Evolutionary conservation across 2,888 invertebrate species (phyloP).

Genomic region (Incurvaria masculella): DNA sequence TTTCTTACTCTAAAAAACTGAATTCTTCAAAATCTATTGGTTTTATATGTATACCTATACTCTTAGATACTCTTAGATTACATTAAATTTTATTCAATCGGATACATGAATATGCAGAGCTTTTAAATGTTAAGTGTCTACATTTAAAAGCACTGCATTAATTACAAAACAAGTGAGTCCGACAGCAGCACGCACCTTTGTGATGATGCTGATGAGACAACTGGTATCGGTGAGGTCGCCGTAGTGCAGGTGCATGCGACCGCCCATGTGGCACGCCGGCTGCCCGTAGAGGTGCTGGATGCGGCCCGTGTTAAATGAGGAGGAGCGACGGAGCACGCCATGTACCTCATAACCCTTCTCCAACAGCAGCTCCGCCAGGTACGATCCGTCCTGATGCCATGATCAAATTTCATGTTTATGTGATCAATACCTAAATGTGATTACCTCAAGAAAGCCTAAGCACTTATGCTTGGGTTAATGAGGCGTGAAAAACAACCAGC

Average conservation of each 20-base stretch:
- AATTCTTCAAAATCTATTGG: too few species aligned
- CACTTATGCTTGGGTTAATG: too few species aligned
- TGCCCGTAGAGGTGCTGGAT: slow-evolving; percentile 96
- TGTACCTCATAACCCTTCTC: slow-evolving; percentile 94
- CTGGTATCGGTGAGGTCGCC: slow-evolving; percentile 99
- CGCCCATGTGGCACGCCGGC: slow-evolving; percentile 83
- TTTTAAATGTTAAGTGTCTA: not conserved
- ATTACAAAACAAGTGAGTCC: not conserved
- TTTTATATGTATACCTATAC: too few species aligned
- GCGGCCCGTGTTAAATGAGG: slow-evolving; percentile 94
- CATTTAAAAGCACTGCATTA: not conserved
- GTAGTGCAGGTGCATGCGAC: slow-evolving; percentile 91
- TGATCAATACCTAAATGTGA: too few species aligned
- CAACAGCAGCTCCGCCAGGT: slow-evolving; percentile 90
- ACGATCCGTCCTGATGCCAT: slow-evolving; percentile 88
- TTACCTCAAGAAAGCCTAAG: too few species aligned
- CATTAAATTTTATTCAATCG: too few species aligned
- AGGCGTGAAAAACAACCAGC: too few species aligned
- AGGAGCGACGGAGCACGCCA: slow-evolving; percentile 91
- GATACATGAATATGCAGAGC: too few species aligned
- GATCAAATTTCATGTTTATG: too few species aligned
- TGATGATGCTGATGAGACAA: slow-evolving; percentile 58
- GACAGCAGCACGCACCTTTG: slow-evolving; percentile 32
- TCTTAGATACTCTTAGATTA: too few species aligned
- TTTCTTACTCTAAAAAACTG: too few species aligned